Evolutionary conservation across 2,113 vertebrate species (phyloP).

Genomic region (Anoura caudifer): DNA sequence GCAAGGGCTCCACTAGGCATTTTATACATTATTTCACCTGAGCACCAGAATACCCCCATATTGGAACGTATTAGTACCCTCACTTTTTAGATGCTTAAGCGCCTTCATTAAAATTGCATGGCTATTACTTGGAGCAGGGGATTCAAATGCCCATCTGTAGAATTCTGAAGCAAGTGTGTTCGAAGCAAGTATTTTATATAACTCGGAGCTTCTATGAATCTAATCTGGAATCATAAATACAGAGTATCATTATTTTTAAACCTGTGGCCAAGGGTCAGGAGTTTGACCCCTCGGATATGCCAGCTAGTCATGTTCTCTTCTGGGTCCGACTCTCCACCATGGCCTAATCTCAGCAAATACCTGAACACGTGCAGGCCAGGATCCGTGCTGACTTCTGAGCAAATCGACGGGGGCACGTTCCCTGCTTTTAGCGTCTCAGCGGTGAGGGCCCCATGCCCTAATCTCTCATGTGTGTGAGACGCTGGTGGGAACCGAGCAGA

Average conservation of each 20-base stretch:
- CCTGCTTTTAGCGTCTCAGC: background rate
- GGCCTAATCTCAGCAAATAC: background rate
- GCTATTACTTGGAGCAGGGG: background rate
- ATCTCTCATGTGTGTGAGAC: background rate
- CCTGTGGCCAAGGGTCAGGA: background rate
- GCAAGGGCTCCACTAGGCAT: background rate
- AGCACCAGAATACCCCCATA: background rate
- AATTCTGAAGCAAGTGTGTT: background rate
- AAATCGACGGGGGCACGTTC: background rate
- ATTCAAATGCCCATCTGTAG: background rate
- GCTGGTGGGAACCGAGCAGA: background rate
- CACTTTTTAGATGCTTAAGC: background rate
- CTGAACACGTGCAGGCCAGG: too few species aligned
- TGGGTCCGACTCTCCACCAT: background rate
- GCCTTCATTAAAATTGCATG: background rate
- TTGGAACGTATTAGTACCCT: background rate
- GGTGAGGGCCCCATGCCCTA: background rate
- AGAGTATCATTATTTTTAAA: constrained; percentile 58
- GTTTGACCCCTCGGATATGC: background rate
- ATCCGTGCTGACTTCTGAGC: background rate
- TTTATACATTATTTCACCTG: background rate
- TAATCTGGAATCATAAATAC: constrained; percentile 82
- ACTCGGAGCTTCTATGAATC: constrained; percentile 87
- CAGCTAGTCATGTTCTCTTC: background rate
- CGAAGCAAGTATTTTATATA: constrained; percentile 84